Evolutionary conservation across 2,797 vertebrate genomes (phyloP), one percentile per base, ranked within the genome.

Genomic region (Lutjanus argentimaculatus): DNA sequence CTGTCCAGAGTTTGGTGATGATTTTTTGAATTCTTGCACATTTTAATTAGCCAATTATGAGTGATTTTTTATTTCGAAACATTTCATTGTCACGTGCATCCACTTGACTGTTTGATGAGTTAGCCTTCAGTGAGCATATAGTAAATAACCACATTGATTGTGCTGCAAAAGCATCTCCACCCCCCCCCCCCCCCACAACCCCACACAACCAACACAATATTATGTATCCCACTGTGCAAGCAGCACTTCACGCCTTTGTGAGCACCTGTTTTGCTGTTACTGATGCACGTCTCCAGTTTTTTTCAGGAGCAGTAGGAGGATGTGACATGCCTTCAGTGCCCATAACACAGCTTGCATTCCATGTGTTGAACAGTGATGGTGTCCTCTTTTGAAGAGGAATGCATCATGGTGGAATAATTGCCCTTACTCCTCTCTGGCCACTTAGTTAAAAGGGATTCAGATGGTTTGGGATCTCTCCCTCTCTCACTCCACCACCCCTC

Each of bases 371-470:
- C 84, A 85, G 87, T 84, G 89, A 90, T 75, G 82, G 85, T 88
- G 74, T 94, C 90, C 85, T 92, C 88, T 93, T 94, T 90, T 91
- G 87, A 91, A 87, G 81, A 94, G 93, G 94, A 96, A 96, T 94
- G 93, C 93, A 92, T 93, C 89, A 88, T 81, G 85, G 89, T 94
- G 94, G 94, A 95, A 94, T 96, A 94, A 96, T 95, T 93, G 89
- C 89, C 90, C 88, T 92, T 88, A 93, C 90, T 94, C 83, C 85
- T 93, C 89, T 91, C 91, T 91, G 86, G 88, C 84, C 91, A 93
- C 92, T 95, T 90, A 94, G 90, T 94, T 93, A 94, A 95, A 96
- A 93, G 92, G 90, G 92, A 92, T 95, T 96, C 93, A 94, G 93
- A 95, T 95, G 94, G 93, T 94, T 93, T 92, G 88, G 86, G 93